phyloP scores from a whole-genome alignment of 2,797 vertebrate species.

The Fringilla coelebs region DNA sequence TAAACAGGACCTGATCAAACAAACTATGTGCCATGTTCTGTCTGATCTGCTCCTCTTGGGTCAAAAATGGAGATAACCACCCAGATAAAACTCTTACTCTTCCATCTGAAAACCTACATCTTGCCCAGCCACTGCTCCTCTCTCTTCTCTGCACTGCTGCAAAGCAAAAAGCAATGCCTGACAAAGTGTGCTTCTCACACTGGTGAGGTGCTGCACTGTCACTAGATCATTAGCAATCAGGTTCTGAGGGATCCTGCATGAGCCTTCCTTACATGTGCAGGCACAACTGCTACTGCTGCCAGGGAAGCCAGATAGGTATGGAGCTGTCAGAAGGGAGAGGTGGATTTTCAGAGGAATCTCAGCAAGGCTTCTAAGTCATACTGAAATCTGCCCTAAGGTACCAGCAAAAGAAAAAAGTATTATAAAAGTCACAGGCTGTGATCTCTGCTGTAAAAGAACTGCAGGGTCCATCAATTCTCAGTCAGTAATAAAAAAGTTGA shows the following conservation, averaged over 20 bases:
- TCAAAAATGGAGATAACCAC: not conserved
- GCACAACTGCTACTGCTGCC: not conserved
- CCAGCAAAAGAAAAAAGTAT: not conserved
- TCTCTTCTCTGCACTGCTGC: not conserved
- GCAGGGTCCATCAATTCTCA: constrained; percentile 57
- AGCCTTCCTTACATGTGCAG: not conserved
- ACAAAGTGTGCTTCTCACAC: not conserved
- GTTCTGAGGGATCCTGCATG: not conserved
- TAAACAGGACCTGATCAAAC: not conserved
- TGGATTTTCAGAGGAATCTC: not conserved
- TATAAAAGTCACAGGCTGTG: not conserved
- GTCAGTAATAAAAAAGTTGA: constrained; percentile 57
- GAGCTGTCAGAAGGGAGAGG: not conserved
- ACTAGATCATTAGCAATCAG: not conserved
- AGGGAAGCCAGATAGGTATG: not conserved
- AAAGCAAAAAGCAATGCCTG: not conserved
- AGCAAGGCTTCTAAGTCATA: not conserved
- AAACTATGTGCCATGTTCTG: not conserved
- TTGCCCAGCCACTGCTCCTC: not conserved
- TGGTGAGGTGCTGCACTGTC: not conserved
- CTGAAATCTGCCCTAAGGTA: constrained; percentile 22
- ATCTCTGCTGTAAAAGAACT: constrained; percentile 30
- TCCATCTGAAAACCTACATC: not conserved
- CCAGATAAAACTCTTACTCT: not conserved
- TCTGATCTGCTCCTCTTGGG: not conserved